Evolutionary conservation across 37 sponge, comb jelly and placozoan species (phyloP).

Genomic region (Halichondria panicea): DNA sequence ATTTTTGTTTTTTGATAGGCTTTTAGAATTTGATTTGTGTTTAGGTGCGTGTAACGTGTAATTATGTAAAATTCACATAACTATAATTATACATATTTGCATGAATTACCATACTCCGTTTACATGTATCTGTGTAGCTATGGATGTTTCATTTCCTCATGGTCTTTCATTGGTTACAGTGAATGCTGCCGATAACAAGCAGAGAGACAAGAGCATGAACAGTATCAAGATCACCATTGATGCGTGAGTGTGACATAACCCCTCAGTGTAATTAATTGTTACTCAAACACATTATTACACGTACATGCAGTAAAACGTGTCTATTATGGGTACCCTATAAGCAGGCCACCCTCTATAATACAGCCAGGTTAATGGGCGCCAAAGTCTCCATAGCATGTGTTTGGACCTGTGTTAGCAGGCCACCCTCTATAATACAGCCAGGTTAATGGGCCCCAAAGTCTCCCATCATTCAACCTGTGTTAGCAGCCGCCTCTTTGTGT

Average conservation of each 20-base stretch:
- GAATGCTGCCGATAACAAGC: conserved; percentile 99
- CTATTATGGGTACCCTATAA: no score
- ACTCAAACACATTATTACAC: background rate
- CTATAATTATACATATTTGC: background rate
- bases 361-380: no score
- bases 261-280: background rate
- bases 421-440: background rate
- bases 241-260: conserved; percentile 55
- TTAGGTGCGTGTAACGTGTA: no score
- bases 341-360: no score
- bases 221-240: conserved; percentile 85
- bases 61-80: no score
- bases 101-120: background rate
- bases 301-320: background rate
- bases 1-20: no score
- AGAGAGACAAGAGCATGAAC: conserved; percentile 83
- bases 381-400: no score
- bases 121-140: background rate
- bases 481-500: background rate
- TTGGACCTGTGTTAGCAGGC: no score
- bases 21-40: no score
- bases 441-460: background rate
- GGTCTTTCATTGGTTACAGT: conserved; percentile 37
- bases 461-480: background rate
- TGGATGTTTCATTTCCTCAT: background rate